Conservation (phyloP, 1,140 invertebrate genomes). For the Pseudomyrmex dendroicus region DNA sequence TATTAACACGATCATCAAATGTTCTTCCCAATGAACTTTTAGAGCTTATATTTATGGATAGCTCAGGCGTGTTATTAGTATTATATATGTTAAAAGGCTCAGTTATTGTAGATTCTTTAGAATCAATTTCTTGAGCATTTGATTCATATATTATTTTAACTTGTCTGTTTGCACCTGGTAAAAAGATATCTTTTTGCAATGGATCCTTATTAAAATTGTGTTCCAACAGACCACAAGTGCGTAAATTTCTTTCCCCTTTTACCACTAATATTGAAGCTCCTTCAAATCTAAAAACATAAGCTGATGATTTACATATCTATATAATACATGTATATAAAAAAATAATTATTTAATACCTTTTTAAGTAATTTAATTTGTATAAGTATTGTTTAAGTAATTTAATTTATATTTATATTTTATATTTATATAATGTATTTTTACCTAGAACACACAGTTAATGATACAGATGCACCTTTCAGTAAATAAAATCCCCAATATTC, state of each 20-base stretch:
- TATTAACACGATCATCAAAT: not conserved
- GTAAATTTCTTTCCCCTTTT: slow-evolving; percentile 90
- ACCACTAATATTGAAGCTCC: slow-evolving; percentile 92
- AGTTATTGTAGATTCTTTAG: slow-evolving; percentile 62
- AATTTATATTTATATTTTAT: too few species aligned
- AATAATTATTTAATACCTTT: slow-evolving; percentile 14
- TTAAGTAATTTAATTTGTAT: slow-evolving; percentile 1
- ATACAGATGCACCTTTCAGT: slow-evolving; percentile 90
- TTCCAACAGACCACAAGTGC: slow-evolving; percentile 91
- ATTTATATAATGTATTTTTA: slow-evolving; percentile 79
- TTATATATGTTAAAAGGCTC: slow-evolving; percentile 28
- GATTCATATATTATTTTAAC: slow-evolving; percentile 89
- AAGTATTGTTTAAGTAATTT: slow-evolving; percentile 7
- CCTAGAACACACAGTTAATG: slow-evolving; percentile 92
- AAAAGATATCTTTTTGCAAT: slow-evolving; percentile 78
- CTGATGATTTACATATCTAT: not conserved
- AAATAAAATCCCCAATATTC: slow-evolving; percentile 96
- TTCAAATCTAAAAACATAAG: slow-evolving; percentile 84
- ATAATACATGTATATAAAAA: not conserved
- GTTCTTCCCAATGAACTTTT: slow-evolving; percentile 48
- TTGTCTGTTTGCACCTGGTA: slow-evolving; percentile 87
- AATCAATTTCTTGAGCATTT: slow-evolving; percentile 83
- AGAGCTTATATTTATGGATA: slow-evolving; percentile 1
- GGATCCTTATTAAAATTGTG: slow-evolving; percentile 88
- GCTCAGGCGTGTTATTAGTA: slow-evolving; percentile 35